Conservation (phyloP, 2,797 vertebrate genomes). For the Pipistrellus pygmaeus region DNA sequence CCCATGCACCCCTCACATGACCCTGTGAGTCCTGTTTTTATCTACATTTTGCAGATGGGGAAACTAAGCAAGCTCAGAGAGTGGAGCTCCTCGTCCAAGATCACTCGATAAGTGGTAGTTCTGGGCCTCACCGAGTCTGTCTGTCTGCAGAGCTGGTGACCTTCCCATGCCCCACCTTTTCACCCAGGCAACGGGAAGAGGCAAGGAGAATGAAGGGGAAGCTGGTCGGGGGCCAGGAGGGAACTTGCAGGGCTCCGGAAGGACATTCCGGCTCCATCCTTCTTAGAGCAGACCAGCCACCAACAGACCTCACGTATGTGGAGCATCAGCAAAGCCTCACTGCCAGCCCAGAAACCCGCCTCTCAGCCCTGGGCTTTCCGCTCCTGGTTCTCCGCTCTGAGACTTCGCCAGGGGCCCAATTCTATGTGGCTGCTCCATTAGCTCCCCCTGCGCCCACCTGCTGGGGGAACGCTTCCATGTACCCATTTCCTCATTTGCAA, state of each 20-base stretch:
- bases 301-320: neutral
- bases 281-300: neutral
- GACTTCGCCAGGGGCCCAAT: neutral
- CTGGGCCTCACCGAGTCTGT: neutral
- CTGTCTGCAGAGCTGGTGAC: neutral
- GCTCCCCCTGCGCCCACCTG: too few relatives aligned
- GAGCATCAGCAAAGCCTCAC: neutral
- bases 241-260: rapidly evolving
- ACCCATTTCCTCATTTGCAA: neutral
- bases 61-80: neutral
- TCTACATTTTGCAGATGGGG: neutral
- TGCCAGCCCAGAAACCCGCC: neutral
- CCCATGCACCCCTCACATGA: neutral
- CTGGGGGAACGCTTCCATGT: neutral
- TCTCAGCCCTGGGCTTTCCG: neutral
- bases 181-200: neutral
- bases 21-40: rapidly evolving
- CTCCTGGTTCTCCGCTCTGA: neutral
- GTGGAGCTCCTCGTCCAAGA: neutral
- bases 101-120: neutral
- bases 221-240: neutral
- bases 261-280: neutral
- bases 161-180: neutral
- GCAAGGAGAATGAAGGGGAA: neutral
- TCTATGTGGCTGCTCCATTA: rapidly evolving